These are phyloP conservation scores for Drosophila sp. DNA, from an alignment of 1,140 invertebrate genomes.

Conservation along the genomic window DNA sequence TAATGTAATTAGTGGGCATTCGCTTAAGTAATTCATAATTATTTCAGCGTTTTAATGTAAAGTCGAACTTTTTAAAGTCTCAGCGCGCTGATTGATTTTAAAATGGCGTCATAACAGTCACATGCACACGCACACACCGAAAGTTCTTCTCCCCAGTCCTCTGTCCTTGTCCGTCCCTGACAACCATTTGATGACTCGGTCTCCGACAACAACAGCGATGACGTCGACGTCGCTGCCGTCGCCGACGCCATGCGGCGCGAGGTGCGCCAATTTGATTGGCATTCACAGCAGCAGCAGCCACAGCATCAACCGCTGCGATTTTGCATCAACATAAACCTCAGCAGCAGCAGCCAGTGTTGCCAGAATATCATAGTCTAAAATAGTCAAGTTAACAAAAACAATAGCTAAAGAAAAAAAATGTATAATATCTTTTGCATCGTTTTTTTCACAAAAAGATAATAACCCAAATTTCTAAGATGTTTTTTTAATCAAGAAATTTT, in stretches of 20 bases:
- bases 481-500: no score
- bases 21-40: conserved; percentile 35
- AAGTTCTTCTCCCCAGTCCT: conserved; percentile 26
- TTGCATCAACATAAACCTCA: conserved; percentile 20
- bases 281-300: conserved; percentile 49
- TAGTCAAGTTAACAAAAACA: no score
- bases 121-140: conserved; percentile 12
- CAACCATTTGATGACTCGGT: conserved; percentile 66
- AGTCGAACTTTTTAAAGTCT: conserved; percentile 16
- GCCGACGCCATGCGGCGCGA: conserved; percentile 56
- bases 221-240: no score
- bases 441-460: no score
- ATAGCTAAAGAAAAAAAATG: no score
- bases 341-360: no score
- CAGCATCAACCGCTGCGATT: conserved; percentile 34
- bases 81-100: conserved; percentile 38
- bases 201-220: conserved; percentile 9
- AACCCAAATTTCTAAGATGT: no score
- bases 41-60: not conserved
- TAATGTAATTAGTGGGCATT: conserved; percentile 65
- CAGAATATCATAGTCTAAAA: no score
- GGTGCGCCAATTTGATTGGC: conserved; percentile 79
- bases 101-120: conserved; percentile 68
- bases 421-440: no score
- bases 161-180: conserved; percentile 34